Conservation (phyloP, 2,888 invertebrate species). For the Aspidiotus rigidus region DNA sequence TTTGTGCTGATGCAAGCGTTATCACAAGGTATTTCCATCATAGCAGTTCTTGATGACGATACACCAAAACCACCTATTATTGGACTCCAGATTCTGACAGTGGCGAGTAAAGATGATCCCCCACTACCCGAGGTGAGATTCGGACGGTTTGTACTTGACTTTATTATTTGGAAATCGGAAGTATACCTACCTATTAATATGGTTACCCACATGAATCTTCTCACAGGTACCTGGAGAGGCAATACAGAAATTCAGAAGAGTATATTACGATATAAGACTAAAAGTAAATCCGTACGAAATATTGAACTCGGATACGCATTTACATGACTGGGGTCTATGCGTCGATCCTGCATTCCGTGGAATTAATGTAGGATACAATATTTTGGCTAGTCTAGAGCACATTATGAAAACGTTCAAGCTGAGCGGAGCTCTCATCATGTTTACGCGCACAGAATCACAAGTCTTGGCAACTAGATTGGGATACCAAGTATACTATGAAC, state of each 20-base stretch:
- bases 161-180: too few species aligned
- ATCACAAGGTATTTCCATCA: slow-evolving; percentile 23
- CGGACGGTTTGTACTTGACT: neutral
- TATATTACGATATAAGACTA: slow-evolving; percentile 19
- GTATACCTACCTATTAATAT: too few species aligned
- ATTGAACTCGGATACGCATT: slow-evolving; percentile 3
- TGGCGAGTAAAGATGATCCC: slow-evolving; percentile 29
- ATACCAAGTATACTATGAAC: slow-evolving; percentile 24
- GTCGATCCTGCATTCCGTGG: slow-evolving; percentile 29
- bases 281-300: slow-evolving; percentile 22
- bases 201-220: neutral
- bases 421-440: slow-evolving; percentile 19
- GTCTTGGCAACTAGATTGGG: slow-evolving; percentile 24
- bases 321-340: slow-evolving; percentile 33
- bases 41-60: slow-evolving; percentile 31
- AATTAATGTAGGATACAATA: slow-evolving; percentile 18
- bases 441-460: slow-evolving; percentile 29
- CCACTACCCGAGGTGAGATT: slow-evolving; percentile 29
- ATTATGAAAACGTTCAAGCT: slow-evolving; percentile 18
- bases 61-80: slow-evolving; percentile 22
- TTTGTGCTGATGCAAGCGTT: slow-evolving; percentile 17
- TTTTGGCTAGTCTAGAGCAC: slow-evolving; percentile 10
- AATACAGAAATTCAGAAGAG: slow-evolving; percentile 16
- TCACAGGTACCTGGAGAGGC: slow-evolving; percentile 29
- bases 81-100: slow-evolving; percentile 24